phyloP scores from a whole-genome alignment of 2,888 invertebrate genomes.

The Anoncus sp. region DNA sequence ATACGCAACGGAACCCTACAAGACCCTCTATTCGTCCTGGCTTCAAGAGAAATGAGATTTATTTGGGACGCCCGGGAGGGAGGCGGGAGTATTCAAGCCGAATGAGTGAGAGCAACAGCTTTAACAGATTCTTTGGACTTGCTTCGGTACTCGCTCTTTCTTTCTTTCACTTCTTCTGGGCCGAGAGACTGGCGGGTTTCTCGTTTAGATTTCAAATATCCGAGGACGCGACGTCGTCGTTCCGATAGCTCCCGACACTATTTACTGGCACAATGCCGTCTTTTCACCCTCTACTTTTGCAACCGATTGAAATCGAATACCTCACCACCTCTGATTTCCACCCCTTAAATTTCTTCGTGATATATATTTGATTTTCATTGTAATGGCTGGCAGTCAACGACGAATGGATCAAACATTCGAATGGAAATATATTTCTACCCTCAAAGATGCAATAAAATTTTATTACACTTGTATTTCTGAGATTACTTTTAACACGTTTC shows the following conservation, averaged over 20 bases:
- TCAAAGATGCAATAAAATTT: background rate
- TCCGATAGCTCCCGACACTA: constrained; percentile 46
- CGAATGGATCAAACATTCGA: background rate
- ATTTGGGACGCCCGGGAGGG: no score
- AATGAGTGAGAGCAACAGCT: constrained; percentile 41
- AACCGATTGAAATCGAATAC: constrained; percentile 48
- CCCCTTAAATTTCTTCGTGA: constrained; percentile 23
- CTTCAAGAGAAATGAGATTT: constrained; percentile 59
- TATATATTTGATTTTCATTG: constrained; percentile 34
- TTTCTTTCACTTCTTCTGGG: constrained; percentile 12
- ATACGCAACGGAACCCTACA: constrained; percentile 20
- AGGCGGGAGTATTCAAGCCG: constrained; percentile 19
- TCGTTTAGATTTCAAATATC: constrained; percentile 59
- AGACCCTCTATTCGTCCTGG: constrained; percentile 34
- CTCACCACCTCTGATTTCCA: constrained; percentile 39
- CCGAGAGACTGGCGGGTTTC: constrained; percentile 41
- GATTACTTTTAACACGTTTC: background rate
- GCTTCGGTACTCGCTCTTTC: constrained; percentile 57
- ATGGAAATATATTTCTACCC: background rate
- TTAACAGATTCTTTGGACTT: constrained; percentile 42
- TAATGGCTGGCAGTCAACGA: background rate
- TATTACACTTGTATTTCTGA: background rate
- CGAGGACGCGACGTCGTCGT: constrained; percentile 50
- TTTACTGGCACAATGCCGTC: constrained; percentile 51
- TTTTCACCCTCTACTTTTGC: constrained; percentile 40